These are phyloP conservation scores for Furcula furcula DNA, from an alignment of 2,888 invertebrate genomes.

Conservation along the genomic window DNA sequence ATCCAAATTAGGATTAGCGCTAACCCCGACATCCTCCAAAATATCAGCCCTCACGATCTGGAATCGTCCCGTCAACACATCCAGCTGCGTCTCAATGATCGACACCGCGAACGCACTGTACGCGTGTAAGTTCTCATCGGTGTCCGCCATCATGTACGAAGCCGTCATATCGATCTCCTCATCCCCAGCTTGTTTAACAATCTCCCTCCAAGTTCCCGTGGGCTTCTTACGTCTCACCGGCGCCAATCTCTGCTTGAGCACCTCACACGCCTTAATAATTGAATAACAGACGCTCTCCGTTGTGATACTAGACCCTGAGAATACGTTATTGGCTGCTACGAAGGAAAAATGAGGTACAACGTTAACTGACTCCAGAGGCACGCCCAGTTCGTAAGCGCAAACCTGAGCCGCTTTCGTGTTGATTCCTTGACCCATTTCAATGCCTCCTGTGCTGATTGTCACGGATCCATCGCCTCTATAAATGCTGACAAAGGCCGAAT, in stretches of 20 bases:
- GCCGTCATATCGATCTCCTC: slow-evolving; percentile 82
- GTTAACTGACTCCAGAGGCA: slow-evolving; percentile 83
- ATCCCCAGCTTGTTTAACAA: slow-evolving; percentile 78
- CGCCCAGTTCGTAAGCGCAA: slow-evolving; percentile 86
- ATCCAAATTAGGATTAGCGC: slow-evolving; percentile 85
- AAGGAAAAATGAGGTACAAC: slow-evolving; percentile 83
- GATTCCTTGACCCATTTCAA: slow-evolving; percentile 90
- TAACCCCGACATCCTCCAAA: slow-evolving; percentile 85
- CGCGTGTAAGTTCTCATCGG: slow-evolving; percentile 66
- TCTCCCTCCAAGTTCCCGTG: slow-evolving; percentile 80
- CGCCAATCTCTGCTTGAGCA: slow-evolving; percentile 78
- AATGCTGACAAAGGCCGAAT: slow-evolving; percentile 83
- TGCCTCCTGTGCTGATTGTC: slow-evolving; percentile 85
- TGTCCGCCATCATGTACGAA: slow-evolving; percentile 81
- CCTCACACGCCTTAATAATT: slow-evolving; percentile 82
- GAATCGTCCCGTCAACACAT: slow-evolving; percentile 86
- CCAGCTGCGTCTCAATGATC: slow-evolving; percentile 85
- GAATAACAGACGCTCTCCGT: slow-evolving; percentile 83
- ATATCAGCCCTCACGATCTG: slow-evolving; percentile 83
- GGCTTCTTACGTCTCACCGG: slow-evolving; percentile 71
- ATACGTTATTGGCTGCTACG: slow-evolving; percentile 81
- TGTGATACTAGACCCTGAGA: slow-evolving; percentile 85
- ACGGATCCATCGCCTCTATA: slow-evolving; percentile 87
- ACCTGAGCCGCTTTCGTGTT: slow-evolving; percentile 91
- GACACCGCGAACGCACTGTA: slow-evolving; percentile 84